Percentiles rank a stretch among this genome's conserved stretches.
phyloP scores from a whole-genome alignment of 2,113 vertebrate genomes.

The Melanostigma gelatinosum region DNA sequence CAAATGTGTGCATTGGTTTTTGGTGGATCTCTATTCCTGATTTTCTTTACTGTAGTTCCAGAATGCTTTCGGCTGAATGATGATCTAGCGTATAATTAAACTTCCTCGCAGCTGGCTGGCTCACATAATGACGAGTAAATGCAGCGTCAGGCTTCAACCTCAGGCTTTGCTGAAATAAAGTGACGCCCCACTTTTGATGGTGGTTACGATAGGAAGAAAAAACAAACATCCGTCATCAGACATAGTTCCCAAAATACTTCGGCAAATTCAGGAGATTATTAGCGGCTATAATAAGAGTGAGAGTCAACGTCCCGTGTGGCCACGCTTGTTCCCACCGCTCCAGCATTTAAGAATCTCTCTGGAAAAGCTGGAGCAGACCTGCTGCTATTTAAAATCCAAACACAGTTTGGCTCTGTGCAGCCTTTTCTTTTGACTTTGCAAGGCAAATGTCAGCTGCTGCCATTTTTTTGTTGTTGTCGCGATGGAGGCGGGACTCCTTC shows the following conservation, averaged over 20 bases:
- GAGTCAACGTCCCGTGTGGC: slow-evolving; percentile 34
- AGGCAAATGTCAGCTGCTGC: slow-evolving; percentile 45
- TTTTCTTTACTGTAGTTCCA: not conserved
- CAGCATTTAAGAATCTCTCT: slow-evolving; percentile 46
- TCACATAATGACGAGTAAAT: slow-evolving; percentile 6
- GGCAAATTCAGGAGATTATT: slow-evolving; percentile 7
- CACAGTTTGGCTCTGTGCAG: slow-evolving; percentile 27
- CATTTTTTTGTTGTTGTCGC: not conserved
- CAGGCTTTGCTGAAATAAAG: not conserved
- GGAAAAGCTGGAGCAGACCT: slow-evolving; percentile 55
- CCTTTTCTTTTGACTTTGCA: not conserved
- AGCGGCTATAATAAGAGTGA: slow-evolving; percentile 25
- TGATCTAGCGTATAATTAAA: slow-evolving; percentile 7
- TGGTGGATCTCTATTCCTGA: not conserved
- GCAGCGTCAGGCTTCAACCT: slow-evolving; percentile 15
- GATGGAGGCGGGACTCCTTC: slow-evolving; percentile 4
- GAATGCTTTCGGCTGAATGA: slow-evolving; percentile 7
- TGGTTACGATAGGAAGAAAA: not conserved
- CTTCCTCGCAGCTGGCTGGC: slow-evolving; percentile 11
- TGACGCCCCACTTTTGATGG: not conserved
- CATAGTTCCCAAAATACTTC: not conserved
- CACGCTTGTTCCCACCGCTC: slow-evolving; percentile 30
- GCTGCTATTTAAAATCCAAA: slow-evolving; percentile 55
- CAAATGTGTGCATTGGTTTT: slow-evolving; percentile 19
- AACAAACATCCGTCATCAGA: not conserved